Conservation (phyloP, 2,113 vertebrate genomes). For the Tupaia chinensis region DNA sequence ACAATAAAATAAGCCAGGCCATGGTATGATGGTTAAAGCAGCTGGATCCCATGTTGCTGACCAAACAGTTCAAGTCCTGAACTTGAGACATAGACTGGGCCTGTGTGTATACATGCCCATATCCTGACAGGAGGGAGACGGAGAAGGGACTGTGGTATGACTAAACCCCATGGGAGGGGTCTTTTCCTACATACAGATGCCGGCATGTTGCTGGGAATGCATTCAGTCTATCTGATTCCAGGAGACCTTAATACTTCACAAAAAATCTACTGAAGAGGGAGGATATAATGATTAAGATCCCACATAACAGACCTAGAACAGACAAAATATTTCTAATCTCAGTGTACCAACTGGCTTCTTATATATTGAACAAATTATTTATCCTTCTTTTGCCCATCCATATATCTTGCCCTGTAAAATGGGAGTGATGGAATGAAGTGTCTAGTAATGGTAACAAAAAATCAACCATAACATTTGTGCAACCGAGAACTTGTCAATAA, state of each 20-base stretch:
- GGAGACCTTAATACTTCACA: background rate
- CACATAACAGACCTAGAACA: constrained; percentile 1
- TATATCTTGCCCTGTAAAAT: constrained; percentile 33
- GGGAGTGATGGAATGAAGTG: background rate
- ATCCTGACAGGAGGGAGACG: too few species aligned
- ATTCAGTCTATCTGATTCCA: constrained; percentile 13
- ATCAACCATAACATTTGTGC: background rate
- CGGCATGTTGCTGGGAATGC: background rate
- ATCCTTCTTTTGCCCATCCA: background rate
- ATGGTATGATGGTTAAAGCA: too few species aligned
- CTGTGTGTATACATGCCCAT: too few species aligned
- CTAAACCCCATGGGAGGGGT: too few species aligned
- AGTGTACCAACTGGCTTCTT: constrained; percentile 22
- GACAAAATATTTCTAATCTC: constrained; percentile 37
- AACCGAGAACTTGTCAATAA: constrained; percentile 18
- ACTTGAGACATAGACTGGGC: too few species aligned
- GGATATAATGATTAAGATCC: background rate
- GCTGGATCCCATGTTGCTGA: too few species aligned
- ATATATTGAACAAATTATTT: constrained; percentile 14
- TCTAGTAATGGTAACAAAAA: constrained; percentile 7
- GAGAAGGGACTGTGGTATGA: too few species aligned
- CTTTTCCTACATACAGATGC: background rate
- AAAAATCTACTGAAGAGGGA: constrained; percentile 40
- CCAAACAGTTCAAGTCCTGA: too few species aligned
- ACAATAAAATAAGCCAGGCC: too few species aligned